phyloP scores from a whole-genome alignment of 2,797 vertebrate species.

The Cetoscarus ocellatus region DNA sequence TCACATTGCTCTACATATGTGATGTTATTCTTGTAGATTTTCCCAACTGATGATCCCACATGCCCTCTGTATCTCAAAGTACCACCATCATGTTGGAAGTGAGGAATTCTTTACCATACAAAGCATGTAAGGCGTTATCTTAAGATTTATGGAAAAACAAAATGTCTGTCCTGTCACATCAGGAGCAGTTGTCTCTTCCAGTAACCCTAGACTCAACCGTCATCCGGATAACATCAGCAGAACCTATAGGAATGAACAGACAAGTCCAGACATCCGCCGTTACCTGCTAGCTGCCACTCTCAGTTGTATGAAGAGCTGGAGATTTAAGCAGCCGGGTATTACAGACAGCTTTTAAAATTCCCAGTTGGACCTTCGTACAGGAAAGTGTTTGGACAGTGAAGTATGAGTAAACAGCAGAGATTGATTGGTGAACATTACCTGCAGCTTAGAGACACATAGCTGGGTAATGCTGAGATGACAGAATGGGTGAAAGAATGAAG shows the following conservation, averaged over 20 bases:
- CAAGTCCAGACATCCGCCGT: slow-evolving; percentile 51
- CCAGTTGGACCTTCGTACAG: not conserved
- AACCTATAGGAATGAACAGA: slow-evolving; percentile 46
- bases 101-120: slow-evolving; percentile 12
- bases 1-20: not conserved
- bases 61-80: not conserved
- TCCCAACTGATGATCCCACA: not conserved
- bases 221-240: slow-evolving; percentile 57
- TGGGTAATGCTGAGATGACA: slow-evolving; percentile 53
- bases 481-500: slow-evolving; percentile 10
- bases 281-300: slow-evolving; percentile 22
- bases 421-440: slow-evolving; percentile 42
- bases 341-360: slow-evolving; percentile 22
- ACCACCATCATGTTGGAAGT: not conserved
- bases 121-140: slow-evolving; percentile 3
- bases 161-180: slow-evolving; percentile 7
- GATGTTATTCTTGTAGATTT: not conserved
- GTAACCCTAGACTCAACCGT: slow-evolving; percentile 25
- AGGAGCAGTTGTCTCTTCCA: not conserved
- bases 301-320: not conserved
- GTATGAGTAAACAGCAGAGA: slow-evolving; percentile 54
- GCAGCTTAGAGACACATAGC: slow-evolving; percentile 34
- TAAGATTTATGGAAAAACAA: not conserved
- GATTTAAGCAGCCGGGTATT: slow-evolving; percentile 20
- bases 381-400: slow-evolving; percentile 62